Evolutionary conservation across 2,888 invertebrate species (phyloP).

Genomic region (Dasypolia templi): DNA sequence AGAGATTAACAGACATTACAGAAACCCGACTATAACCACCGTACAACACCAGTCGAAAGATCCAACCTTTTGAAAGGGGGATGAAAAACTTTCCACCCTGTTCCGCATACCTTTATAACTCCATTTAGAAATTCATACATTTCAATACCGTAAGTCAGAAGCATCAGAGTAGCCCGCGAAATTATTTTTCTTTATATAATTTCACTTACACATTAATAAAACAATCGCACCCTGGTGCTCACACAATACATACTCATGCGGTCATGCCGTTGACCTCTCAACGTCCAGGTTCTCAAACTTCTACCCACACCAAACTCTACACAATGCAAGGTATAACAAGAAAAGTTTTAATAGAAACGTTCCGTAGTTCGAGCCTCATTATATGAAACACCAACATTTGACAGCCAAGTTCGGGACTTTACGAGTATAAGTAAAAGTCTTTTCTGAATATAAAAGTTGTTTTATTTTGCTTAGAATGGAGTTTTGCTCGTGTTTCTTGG

Average conservation of each 20-base stretch:
- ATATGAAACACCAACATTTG: constrained; percentile 64
- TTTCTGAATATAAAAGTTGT: constrained; percentile 61
- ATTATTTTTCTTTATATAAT: too few relatives aligned
- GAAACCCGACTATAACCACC: background rate
- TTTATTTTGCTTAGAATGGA: constrained; percentile 41
- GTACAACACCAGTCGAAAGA: background rate
- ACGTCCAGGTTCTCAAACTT: constrained; percentile 13
- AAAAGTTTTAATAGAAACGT: constrained; percentile 69
- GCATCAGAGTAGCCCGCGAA: too few relatives aligned
- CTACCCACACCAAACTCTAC: constrained; percentile 32
- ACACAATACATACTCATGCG: constrained; percentile 8
- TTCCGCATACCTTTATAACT: background rate
- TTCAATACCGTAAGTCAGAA: too few relatives aligned
- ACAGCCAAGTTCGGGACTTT: constrained; percentile 57
- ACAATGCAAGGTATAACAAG: constrained; percentile 66
- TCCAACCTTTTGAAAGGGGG: background rate
- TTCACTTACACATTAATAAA: background rate
- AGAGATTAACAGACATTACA: background rate
- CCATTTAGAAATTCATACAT: background rate
- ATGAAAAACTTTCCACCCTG: background rate
- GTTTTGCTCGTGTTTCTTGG: constrained; percentile 37
- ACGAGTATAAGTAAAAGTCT: constrained; percentile 64
- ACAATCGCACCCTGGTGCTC: background rate
- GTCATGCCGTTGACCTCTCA: constrained; percentile 4
- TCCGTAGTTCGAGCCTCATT: constrained; percentile 55